phyloP scores from a whole-genome alignment of 2,888 invertebrate genomes.

The Aphodius granarius region DNA sequence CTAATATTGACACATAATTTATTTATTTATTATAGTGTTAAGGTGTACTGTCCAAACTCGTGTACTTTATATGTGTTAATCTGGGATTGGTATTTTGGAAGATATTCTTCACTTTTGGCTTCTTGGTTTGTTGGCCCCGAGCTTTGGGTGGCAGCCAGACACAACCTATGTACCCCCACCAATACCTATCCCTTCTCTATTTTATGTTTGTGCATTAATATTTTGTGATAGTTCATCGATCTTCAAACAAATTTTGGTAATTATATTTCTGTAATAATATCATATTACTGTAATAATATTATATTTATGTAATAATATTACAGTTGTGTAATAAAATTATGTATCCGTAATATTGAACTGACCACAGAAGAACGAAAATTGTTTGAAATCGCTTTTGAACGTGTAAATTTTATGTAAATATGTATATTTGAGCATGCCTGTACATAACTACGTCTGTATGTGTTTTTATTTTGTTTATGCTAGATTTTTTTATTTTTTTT shows the following conservation, averaged over 20 bases:
- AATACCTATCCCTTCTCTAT: background rate
- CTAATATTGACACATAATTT: too few species aligned
- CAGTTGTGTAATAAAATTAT: too few species aligned
- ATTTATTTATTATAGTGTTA: conserved; percentile 1
- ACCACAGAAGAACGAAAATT: background rate
- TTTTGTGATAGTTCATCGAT: background rate
- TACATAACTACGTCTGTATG: background rate
- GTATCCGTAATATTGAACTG: too few species aligned
- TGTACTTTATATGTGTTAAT: background rate
- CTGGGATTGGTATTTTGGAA: background rate
- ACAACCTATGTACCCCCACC: background rate
- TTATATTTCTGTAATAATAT: too few species aligned
- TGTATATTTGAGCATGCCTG: background rate
- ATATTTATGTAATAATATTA: too few species aligned
- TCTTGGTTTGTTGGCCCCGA: background rate
- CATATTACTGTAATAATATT: too few species aligned
- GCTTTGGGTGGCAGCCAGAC: background rate
- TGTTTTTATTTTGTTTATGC: conserved; percentile 2
- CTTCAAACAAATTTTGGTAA: background rate
- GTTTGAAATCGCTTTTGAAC: conserved; percentile 2
- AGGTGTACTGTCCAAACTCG: background rate
- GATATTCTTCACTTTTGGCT: background rate
- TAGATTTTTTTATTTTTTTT: background rate
- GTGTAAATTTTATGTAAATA: conserved; percentile 9
- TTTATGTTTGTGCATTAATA: background rate